Conservation (phyloP, 2,888 invertebrate genomes). For the Oligia latruncula region DNA sequence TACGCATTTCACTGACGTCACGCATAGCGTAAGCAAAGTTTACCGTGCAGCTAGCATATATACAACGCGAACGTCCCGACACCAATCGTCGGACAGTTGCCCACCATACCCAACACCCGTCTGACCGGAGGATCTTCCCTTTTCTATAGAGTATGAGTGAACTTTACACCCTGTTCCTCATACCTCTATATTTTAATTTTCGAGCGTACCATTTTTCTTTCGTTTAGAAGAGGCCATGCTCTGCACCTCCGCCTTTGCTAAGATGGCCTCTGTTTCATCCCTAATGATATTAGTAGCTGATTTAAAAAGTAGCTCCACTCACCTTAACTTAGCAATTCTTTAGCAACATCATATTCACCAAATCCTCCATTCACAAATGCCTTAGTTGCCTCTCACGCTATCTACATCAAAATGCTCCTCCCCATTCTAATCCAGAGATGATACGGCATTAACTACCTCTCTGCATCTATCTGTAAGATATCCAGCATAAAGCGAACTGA, state of each 20-base stretch:
- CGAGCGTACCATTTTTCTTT: background rate
- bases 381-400: background rate
- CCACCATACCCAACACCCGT: too few relatives aligned
- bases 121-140: too few relatives aligned
- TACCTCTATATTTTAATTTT: background rate
- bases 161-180: too few relatives aligned
- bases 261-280: background rate
- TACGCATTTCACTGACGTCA: background rate
- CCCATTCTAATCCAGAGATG: conserved; percentile 27
- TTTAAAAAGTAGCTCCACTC: background rate
- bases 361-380: background rate
- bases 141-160: too few relatives aligned
- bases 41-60: too few relatives aligned
- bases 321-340: too few relatives aligned
- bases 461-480: conserved; percentile 24
- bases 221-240: background rate
- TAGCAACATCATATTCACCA: background rate
- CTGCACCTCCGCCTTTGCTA: background rate
- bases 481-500: conserved; percentile 35
- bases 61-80: too few relatives aligned
- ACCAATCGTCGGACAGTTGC: too few relatives aligned
- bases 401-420: conserved; percentile 25
- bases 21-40: too few relatives aligned
- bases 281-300: background rate
- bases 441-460: conserved; percentile 7